Base-by-base conservation (phyloP, 2,113 vertebrate genomes). In the Periophthalmus modestus region DNA sequence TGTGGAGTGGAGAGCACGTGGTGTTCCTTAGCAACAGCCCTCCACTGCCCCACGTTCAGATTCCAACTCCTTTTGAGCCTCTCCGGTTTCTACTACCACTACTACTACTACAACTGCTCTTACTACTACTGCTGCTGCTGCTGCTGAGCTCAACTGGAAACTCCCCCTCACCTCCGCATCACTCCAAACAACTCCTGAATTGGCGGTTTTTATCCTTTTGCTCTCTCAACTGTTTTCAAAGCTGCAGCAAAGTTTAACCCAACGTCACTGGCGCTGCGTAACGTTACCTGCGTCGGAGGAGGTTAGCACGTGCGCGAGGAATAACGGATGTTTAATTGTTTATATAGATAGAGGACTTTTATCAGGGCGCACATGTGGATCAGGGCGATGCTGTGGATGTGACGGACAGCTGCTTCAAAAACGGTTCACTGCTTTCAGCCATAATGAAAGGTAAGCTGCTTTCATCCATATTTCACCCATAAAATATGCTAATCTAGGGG, bases 381-480 rank as follows among this genome's bases (percentile, higher is more conserved):
- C 75, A 82, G 12, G 81, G 91, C 66, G 72, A 93, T 92, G 89
- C 84, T 88, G 82, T 85, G 89, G 84, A 89, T 90, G 84, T 92
- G 81, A 93, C 82, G 77, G 57, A 80, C 84, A 34, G 46, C 77
- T 82, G 63, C 67, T 73, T 69, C 68, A 59, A 80, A 39, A 46
- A 72, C 82, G 63, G 57, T 73, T 57, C 43, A 78, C 61, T 73
- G 80, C 71, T 71, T 73, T 68, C 61, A 78, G 75, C 15, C 78
- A 92, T 85, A 71, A 94, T 94, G 93, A 94, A 94, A 92, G 93
- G 93, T 93, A 83, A 65, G 90, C 12, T 67, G 7, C 39, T 3
- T 10, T 7, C 0, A 21, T 24, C 2, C 57, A 28, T 5, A 5
- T 24, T 39, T 36, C 33, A 65, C 16, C 12, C 61, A 39, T 7